Conservation (phyloP, 2,888 invertebrate genomes). For the Apodemia zela region DNA sequence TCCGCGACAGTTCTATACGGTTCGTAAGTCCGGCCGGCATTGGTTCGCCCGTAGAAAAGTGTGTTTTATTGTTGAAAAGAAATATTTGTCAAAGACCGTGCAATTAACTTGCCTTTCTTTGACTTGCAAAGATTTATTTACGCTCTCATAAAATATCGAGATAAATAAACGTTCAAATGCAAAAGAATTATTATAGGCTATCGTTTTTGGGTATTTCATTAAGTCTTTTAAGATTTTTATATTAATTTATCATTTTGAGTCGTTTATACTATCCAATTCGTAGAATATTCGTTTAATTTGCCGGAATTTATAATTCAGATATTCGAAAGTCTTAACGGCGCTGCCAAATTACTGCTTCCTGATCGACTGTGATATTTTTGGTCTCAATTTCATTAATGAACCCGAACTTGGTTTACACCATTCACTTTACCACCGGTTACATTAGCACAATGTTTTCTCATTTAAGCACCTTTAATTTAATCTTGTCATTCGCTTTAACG, state of each 20-base stretch:
- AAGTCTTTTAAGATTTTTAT: not conserved
- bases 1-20: slow-evolving; percentile 66
- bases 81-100: slow-evolving; percentile 70
- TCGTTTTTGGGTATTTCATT: not conserved
- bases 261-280: slow-evolving; percentile 4
- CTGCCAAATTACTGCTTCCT: slow-evolving; percentile 5
- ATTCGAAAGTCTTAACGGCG: slow-evolving; percentile 14
- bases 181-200: not conserved
- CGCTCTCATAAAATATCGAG: slow-evolving; percentile 17
- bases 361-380: slow-evolving; percentile 1
- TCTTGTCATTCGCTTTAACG: slow-evolving; percentile 32
- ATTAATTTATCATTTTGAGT: not conserved
- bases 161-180: slow-evolving; percentile 6
- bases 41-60: slow-evolving; percentile 62
- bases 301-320: slow-evolving; percentile 1
- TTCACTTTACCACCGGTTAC: slow-evolving; percentile 15
- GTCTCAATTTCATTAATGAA: slow-evolving; percentile 1
- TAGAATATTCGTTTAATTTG: not conserved
- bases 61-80: slow-evolving; percentile 76
- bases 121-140: slow-evolving; percentile 21
- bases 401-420: not conserved
- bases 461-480: slow-evolving; percentile 34
- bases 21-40: slow-evolving; percentile 54
- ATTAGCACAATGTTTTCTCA: slow-evolving; percentile 28
- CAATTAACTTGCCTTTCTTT: slow-evolving; percentile 61